Evolutionary conservation across 1,140 invertebrate species (phyloP), one percentile per base, ranked within the genome.

Genomic region (Pseudomyrmex pallidus): DNA sequence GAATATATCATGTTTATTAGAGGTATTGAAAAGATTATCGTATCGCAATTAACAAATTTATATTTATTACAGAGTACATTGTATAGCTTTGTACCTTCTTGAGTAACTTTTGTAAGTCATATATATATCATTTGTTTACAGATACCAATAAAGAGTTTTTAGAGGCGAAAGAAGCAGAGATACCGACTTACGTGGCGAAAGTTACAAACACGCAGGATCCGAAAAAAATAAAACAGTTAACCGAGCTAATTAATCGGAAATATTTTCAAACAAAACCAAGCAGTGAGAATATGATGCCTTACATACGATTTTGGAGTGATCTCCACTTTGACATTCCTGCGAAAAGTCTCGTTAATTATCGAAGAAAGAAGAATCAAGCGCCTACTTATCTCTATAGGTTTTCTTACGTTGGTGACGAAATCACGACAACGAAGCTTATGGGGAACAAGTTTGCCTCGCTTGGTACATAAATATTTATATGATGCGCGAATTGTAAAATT

Each of bases 1-100:
- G 89, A 90, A 25, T 76, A 10, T 10, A 62, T 90, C 9, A 72
- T 88, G 50, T 73, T 83, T 15, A 0, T 88, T 1, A 78, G 46
- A 72, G 82, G 89, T 90, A 67, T 13, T 2, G 50, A 2, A 17
- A 15, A 44, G 17, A 44, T 61, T 50, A 56, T 5, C 1, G 13
- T 15, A 54, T 35, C 0, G 35, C 5, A 64, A 35, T 64, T 76
- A 54, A 0, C 25, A 12, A 59, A 46, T 61, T 10, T 12, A 25
- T 25, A 25, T 25, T 50, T 35, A 35, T 35, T 35, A 1, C 35
- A 7, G 5, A 7, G 0, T 35, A 35, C 35, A 35, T 35, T 7
- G 5, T 35, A 63, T 52, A 17, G 13, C 5, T 74, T 50, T 61
- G 2, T 17, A 9, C n/a, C 7, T 44, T 20, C 1, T 35, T 35